Percentiles rank a stretch among this genome's conserved stretches.
Conservation (phyloP, 2,797 vertebrate species). For the Benthosema pterotum region DNA sequence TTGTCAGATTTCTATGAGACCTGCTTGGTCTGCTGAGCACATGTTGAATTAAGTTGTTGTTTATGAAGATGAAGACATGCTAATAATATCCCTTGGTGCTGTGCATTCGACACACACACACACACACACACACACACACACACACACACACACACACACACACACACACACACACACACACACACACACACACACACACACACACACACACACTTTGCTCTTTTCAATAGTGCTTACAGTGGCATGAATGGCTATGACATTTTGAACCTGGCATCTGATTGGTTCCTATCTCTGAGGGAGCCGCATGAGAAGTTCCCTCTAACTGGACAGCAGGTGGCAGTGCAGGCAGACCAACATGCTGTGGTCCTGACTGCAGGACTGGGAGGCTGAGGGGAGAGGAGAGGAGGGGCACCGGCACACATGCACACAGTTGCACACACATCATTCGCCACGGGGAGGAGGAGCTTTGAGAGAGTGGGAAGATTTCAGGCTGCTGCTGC, state of each 20-base stretch:
- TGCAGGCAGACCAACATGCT: slow-evolving; percentile 55
- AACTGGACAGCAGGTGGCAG: slow-evolving; percentile 65
- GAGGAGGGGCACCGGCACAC: slow-evolving; percentile 34
- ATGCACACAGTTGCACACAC: slow-evolving; percentile 55
- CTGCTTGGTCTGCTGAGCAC: too few species aligned
- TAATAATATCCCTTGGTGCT: too few species aligned
- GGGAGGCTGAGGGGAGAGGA: slow-evolving; percentile 46
- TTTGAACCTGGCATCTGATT: slow-evolving; percentile 32
- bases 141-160: slow-evolving; percentile 18
- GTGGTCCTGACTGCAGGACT: slow-evolving; percentile 54
- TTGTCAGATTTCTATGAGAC: too few species aligned
- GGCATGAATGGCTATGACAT: slow-evolving; percentile 9
- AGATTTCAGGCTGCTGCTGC: slow-evolving; percentile 62
- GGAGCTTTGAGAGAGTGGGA: slow-evolving; percentile 62
- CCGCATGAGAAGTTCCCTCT: slow-evolving; percentile 26
- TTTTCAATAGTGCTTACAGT: slow-evolving; percentile 14
- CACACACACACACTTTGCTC: slow-evolving; percentile 16
- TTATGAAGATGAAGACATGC: too few species aligned
- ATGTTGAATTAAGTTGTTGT: too few species aligned
- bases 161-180: slow-evolving; percentile 16
- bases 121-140: slow-evolving; percentile 9
- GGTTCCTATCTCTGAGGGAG: slow-evolving; percentile 28
- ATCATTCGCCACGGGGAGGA: slow-evolving; percentile 58
- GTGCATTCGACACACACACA: background rate
- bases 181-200: slow-evolving; percentile 11